phyloP scores from a whole-genome alignment of 1,140 invertebrate genomes.

The Caenorhabditis briggsae region DNA sequence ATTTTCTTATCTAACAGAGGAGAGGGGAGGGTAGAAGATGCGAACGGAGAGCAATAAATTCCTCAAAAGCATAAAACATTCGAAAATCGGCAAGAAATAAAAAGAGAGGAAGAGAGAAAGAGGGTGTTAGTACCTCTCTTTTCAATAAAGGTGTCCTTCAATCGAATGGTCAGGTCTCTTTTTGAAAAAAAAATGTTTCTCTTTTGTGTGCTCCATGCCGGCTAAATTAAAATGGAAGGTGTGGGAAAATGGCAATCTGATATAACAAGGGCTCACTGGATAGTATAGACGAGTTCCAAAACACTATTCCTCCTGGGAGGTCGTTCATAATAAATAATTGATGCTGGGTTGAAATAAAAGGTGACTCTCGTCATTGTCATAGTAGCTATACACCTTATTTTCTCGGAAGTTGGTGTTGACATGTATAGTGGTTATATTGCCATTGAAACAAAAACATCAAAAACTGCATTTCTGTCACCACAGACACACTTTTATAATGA shows the following conservation, averaged over 20 bases:
- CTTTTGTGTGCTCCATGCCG: background rate
- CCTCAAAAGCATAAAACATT: constrained; percentile 23
- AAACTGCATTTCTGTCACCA: background rate
- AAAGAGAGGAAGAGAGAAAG: background rate
- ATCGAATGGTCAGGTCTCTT: background rate
- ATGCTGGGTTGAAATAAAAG: background rate
- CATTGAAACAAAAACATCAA: constrained; percentile 9
- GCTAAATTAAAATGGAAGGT: no score
- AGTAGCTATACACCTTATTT: constrained; percentile 18
- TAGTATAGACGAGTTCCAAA: no score
- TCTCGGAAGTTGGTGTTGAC: background rate
- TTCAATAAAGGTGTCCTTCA: background rate
- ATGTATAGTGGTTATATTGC: background rate
- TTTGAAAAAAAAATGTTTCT: background rate
- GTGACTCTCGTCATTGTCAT: background rate
- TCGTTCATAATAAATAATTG: background rate
- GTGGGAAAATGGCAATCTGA: background rate
- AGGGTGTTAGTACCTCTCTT: background rate
- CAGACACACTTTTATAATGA: constrained; percentile 16
- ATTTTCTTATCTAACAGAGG: background rate
- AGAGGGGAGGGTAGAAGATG: background rate
- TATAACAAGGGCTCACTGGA: no score
- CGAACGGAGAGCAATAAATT: constrained; percentile 36
- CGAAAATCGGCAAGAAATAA: constrained; percentile 19
- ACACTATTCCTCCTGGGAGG: no score